These are phyloP conservation scores for Crotalus viridis DNA, from an alignment of 2,113 vertebrate genomes.

Conservation along the genomic window DNA sequence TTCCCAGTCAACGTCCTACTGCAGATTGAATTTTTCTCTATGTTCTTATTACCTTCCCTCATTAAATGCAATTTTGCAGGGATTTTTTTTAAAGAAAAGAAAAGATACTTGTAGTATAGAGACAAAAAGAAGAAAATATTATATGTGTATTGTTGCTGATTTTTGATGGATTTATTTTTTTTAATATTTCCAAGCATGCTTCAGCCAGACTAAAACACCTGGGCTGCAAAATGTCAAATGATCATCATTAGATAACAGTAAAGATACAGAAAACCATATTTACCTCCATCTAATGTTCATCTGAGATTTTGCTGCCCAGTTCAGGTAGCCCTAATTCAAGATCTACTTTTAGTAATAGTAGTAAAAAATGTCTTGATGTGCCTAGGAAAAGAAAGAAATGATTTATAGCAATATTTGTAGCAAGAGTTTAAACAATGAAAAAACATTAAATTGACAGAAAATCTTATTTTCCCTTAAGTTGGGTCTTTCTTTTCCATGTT, in stretches of 20 bases:
- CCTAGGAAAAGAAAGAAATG: not conserved
- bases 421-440: not conserved
- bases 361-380: not conserved
- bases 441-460: not conserved
- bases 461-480: conserved; percentile 3
- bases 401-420: not conserved
- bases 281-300: not conserved
- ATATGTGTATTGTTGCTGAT: not conserved
- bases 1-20: not conserved
- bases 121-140: not conserved
- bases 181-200: not conserved
- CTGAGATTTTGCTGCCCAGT: not conserved
- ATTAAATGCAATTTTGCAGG: not conserved
- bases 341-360: not conserved
- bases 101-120: not conserved
- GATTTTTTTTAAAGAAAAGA: not conserved
- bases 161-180: not conserved
- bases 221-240: not conserved
- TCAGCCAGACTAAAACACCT: not conserved
- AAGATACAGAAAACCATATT: not conserved
- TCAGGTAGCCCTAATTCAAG: not conserved
- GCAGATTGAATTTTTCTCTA: not conserved
- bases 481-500: not conserved
- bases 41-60: not conserved
- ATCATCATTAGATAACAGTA: not conserved